phyloP scores from a whole-genome alignment of 2,888 invertebrate species.

The Anorthoa munda region DNA sequence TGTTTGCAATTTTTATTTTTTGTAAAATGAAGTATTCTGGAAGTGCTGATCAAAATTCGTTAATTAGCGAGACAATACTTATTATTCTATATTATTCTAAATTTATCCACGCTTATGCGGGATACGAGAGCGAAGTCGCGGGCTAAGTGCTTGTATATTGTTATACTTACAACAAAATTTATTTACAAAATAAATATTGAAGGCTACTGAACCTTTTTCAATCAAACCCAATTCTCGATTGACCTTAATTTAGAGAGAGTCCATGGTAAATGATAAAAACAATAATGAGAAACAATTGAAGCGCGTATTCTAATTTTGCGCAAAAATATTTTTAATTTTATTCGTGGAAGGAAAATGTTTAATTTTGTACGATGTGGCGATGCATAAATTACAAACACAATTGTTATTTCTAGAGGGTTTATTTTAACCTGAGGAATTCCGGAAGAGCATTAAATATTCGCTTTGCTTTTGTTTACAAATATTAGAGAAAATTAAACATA shows the following conservation, averaged over 20 bases:
- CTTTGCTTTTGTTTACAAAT: conserved; percentile 8
- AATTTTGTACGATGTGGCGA: neutral
- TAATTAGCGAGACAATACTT: no score
- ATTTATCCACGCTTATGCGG: no score
- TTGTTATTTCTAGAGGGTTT: conserved; percentile 11
- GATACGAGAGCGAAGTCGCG: no score
- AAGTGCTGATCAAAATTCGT: no score
- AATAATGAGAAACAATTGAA: conserved; percentile 70
- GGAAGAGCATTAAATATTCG: conserved; percentile 6
- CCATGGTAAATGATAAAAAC: conserved; percentile 39
- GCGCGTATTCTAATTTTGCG: conserved; percentile 67
- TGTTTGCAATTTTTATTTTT: no score
- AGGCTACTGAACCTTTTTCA: conserved; percentile 11
- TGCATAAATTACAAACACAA: conserved; percentile 30
- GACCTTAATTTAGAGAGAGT: conserved; percentile 43
- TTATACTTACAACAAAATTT: neutral
- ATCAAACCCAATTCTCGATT: neutral
- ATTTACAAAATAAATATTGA: neutral
- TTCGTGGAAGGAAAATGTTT: conserved; percentile 1
- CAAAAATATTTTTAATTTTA: conserved; percentile 52
- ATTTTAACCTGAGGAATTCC: conserved; percentile 22
- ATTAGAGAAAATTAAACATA: neutral
- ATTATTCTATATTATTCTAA: no score
- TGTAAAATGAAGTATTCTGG: no score
- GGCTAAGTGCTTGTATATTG: no score